Evolutionary conservation across 2,113 vertebrate species (phyloP).

Genomic region (Cephalopholis sonnerati): DNA sequence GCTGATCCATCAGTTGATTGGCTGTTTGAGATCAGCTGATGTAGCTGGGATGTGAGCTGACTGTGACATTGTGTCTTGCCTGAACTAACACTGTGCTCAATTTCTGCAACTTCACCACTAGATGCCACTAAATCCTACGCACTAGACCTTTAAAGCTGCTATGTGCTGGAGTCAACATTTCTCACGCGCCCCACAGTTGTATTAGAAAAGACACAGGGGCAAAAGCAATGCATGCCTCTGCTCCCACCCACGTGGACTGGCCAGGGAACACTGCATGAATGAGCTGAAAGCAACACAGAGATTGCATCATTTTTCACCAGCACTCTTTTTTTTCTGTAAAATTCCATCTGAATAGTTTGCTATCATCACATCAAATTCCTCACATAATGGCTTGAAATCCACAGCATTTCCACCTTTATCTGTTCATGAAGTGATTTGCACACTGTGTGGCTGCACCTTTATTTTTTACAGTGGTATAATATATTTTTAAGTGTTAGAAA

Average conservation of each 20-base stretch:
- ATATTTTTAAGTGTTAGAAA: conserved; percentile 16
- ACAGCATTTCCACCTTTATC: conserved; percentile 2
- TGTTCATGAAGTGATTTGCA: conserved; percentile 15
- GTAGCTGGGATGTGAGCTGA: too few relatives aligned
- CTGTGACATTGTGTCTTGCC: too few relatives aligned
- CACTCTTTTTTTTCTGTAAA: not conserved
- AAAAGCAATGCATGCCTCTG: not conserved
- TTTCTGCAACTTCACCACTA: too few relatives aligned
- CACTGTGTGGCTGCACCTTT: not conserved
- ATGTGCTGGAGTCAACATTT: not conserved
- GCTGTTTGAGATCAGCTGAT: too few relatives aligned
- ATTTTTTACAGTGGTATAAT: conserved; percentile 25
- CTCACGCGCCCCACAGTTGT: not conserved
- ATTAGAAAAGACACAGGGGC: not conserved
- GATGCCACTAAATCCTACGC: too few relatives aligned
- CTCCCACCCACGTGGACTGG: not conserved
- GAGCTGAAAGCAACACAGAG: conserved; percentile 6
- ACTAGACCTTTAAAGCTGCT: too few relatives aligned
- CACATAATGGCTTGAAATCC: not conserved
- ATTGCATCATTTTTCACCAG: not conserved
- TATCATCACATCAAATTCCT: not conserved
- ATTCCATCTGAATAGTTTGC: not conserved
- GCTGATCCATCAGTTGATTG: too few relatives aligned
- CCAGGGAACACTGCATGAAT: conserved; percentile 3
- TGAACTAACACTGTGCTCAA: too few relatives aligned